These are phyloP conservation scores for Prolemur simus DNA, from an alignment of 2,113 vertebrate species.

Conservation along the genomic window DNA sequence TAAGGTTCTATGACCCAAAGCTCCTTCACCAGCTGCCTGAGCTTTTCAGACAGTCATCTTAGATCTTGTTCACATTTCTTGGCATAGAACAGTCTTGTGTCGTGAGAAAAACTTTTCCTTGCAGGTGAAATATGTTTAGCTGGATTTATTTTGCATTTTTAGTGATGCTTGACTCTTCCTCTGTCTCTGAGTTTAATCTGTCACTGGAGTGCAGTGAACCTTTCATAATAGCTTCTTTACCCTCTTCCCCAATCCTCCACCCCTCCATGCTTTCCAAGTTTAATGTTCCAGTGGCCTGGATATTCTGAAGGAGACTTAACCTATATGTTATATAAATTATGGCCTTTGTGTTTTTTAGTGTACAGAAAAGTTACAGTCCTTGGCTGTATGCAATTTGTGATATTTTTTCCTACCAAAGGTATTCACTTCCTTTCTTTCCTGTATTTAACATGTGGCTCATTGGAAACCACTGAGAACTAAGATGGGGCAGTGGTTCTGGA, in stretches of 20 bases:
- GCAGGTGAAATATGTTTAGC: not conserved
- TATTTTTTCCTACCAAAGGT: slow-evolving; percentile 1
- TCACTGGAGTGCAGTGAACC: not conserved
- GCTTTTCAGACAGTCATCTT: not conserved
- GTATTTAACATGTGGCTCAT: not conserved
- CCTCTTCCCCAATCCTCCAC: not conserved
- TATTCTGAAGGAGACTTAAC: slow-evolving; percentile 1
- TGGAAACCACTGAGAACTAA: not conserved
- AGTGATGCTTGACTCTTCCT: not conserved
- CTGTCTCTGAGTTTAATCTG: slow-evolving; percentile 43
- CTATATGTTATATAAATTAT: not conserved
- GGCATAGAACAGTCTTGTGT: not conserved
- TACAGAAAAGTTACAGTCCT: not conserved
- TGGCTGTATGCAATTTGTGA: not conserved
- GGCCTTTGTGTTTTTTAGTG: not conserved
- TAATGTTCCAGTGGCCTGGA: not conserved
- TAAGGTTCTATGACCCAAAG: not conserved
- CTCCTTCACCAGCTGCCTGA: not conserved
- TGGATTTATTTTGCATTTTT: slow-evolving; percentile 57
- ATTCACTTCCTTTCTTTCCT: not conserved
- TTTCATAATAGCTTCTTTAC: slow-evolving; percentile 21
- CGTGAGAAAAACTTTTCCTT: not conserved
- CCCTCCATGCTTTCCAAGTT: not conserved
- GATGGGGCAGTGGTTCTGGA: not conserved
- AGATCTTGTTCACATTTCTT: not conserved